phyloP scores from a whole-genome alignment of 2,797 vertebrate genomes.

The Carduelis carduelis region DNA sequence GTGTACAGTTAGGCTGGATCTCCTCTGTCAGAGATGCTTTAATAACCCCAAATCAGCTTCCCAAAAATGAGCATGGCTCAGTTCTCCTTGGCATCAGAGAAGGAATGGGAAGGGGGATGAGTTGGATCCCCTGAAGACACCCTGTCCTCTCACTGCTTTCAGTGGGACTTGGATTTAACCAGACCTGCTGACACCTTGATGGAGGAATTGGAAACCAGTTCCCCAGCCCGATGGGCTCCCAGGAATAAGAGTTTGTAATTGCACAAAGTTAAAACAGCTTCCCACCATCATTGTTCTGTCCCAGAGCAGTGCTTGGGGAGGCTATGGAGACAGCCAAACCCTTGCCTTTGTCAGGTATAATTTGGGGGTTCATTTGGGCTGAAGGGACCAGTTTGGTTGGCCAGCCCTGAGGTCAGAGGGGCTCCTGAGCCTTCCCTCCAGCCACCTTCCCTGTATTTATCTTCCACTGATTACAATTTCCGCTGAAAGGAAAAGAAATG shows the following conservation, averaged over 20 bases:
- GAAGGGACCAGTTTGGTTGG: background rate
- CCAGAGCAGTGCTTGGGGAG: background rate
- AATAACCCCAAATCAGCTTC: background rate
- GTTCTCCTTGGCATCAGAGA: background rate
- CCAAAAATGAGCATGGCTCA: background rate
- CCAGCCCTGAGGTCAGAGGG: background rate
- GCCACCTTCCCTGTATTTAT: slow-evolving; percentile 16
- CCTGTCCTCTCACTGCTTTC: background rate
- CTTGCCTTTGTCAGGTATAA: background rate
- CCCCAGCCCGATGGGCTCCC: rapidly evolving
- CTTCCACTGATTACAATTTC: slow-evolving; percentile 54
- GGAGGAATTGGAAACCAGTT: background rate
- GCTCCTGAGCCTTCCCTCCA: background rate
- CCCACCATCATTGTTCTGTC: rapidly evolving
- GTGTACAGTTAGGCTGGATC: background rate
- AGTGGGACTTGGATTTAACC: rapidly evolving
- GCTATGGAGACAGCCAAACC: background rate
- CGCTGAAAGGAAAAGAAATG: background rate
- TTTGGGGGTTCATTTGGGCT: background rate
- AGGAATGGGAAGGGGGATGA: background rate
- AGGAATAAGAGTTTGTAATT: background rate
- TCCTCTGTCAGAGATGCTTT: background rate
- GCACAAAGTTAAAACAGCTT: background rate
- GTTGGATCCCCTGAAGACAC: background rate
- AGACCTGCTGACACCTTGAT: background rate